Evolutionary conservation across 2,113 vertebrate species (phyloP).

Genomic region (Malurus elegans): DNA sequence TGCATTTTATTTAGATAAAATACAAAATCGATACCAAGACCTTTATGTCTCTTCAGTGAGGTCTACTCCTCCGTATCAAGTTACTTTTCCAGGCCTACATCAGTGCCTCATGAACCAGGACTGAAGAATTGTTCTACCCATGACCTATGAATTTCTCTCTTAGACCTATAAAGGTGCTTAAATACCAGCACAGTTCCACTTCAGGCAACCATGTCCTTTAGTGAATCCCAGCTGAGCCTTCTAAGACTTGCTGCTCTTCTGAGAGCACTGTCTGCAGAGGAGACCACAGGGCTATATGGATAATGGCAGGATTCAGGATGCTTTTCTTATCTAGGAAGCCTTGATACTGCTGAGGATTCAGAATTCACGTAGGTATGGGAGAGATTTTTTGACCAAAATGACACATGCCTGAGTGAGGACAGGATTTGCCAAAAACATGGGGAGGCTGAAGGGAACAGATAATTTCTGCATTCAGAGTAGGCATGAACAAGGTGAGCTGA

Average conservation of each 20-base stretch:
- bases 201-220: background rate
- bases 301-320: background rate
- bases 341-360: background rate
- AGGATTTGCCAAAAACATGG: background rate
- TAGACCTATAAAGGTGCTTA: background rate
- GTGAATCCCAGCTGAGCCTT: background rate
- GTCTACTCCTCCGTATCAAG: background rate
- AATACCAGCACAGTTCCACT: background rate
- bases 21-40: background rate
- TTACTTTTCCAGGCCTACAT: background rate
- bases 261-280: background rate
- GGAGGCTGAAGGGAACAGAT: background rate
- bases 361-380: background rate
- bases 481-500: background rate
- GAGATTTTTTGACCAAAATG: background rate
- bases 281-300: background rate
- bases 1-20: background rate
- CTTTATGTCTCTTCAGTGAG: background rate
- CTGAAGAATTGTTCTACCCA: background rate
- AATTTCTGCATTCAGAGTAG: background rate
- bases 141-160: background rate
- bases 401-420: background rate
- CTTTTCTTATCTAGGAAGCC: background rate
- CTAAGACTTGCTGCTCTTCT: background rate
- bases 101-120: background rate